Evolutionary conservation across 2,888 invertebrate species (phyloP).

Genomic region (Chrysina gloriosa): DNA sequence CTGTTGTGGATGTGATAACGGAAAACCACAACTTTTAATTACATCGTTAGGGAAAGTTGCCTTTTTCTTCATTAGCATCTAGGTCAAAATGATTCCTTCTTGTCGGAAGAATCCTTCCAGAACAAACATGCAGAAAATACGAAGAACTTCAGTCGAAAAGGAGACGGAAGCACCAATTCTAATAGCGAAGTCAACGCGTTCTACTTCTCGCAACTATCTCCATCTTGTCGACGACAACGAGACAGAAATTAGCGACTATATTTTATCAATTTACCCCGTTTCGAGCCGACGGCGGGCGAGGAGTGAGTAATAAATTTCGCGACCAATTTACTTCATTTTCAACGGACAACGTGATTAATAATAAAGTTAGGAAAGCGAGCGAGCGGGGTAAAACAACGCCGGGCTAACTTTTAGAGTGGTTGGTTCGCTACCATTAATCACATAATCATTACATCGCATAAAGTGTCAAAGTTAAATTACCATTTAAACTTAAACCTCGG

Average conservation of each 20-base stretch:
- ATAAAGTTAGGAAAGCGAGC: slow-evolving; percentile 13
- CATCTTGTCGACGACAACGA: neutral
- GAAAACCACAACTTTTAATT: too few relatives aligned
- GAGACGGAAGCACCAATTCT: too few relatives aligned
- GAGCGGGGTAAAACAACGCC: too few relatives aligned
- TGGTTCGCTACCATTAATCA: slow-evolving; percentile 19
- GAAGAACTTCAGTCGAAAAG: too few relatives aligned
- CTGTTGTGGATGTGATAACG: too few relatives aligned
- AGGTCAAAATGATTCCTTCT: too few relatives aligned
- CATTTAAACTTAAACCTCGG: slow-evolving; percentile 2
- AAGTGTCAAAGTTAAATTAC: slow-evolving; percentile 27
- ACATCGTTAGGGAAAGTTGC: too few relatives aligned
- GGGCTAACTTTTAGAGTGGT: slow-evolving; percentile 16
- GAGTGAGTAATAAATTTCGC: slow-evolving; percentile 15
- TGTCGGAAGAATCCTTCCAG: too few relatives aligned
- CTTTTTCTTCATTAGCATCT: too few relatives aligned
- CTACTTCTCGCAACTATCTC: neutral
- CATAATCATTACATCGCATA: slow-evolving; percentile 18
- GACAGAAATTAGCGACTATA: neutral
- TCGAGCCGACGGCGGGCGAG: neutral
- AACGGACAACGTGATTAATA: slow-evolving; percentile 9
- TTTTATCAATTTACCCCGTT: neutral
- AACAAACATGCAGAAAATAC: too few relatives aligned
- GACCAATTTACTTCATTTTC: slow-evolving; percentile 11
- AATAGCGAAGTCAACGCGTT: too few relatives aligned